Conservation (phyloP, 2,113 vertebrate genomes). For the Trichechus manatus region DNA sequence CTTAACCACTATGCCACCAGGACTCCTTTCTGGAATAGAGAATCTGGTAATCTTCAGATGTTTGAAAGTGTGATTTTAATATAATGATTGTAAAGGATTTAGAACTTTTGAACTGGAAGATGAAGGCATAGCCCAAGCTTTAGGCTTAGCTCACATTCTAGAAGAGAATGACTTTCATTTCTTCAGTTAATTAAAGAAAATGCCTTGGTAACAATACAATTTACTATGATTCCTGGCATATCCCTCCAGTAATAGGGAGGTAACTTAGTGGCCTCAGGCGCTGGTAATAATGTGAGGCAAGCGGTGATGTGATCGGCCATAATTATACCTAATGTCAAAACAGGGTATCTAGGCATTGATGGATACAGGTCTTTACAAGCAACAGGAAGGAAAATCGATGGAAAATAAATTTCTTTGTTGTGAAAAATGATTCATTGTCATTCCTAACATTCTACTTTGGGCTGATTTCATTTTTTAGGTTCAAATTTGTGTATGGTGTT, state of each 20-base stretch:
- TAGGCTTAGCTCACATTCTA: neutral
- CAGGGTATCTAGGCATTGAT: constrained; percentile 55
- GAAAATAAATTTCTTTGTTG: constrained; percentile 79
- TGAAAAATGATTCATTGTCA: constrained; percentile 79
- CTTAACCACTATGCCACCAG: no score
- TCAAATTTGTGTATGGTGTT: constrained; percentile 56
- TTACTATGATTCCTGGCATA: constrained; percentile 19
- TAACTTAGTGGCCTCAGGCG: constrained; percentile 69
- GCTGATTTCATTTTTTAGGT: constrained; percentile 77
- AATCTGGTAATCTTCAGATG: neutral
- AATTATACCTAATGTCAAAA: constrained; percentile 81
- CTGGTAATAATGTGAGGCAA: constrained; percentile 40
- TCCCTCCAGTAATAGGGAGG: constrained; percentile 1
- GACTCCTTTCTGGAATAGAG: no score
- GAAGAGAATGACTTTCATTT: constrained; percentile 29
- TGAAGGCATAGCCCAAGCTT: neutral
- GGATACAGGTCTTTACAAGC: constrained; percentile 56
- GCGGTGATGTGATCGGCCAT: constrained; percentile 23
- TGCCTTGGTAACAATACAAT: neutral
- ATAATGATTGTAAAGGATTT: neutral
- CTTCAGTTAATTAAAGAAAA: constrained; percentile 46
- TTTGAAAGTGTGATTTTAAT: constrained; percentile 25
- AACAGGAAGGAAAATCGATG: constrained; percentile 64
- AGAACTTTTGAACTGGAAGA: constrained; percentile 21
- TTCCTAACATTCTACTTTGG: constrained; percentile 77